A percentile compares a stretch with the other conserved stretches of the same genome.
Conservation (phyloP, 2,888 invertebrate genomes). For the Eristalis tenax region DNA sequence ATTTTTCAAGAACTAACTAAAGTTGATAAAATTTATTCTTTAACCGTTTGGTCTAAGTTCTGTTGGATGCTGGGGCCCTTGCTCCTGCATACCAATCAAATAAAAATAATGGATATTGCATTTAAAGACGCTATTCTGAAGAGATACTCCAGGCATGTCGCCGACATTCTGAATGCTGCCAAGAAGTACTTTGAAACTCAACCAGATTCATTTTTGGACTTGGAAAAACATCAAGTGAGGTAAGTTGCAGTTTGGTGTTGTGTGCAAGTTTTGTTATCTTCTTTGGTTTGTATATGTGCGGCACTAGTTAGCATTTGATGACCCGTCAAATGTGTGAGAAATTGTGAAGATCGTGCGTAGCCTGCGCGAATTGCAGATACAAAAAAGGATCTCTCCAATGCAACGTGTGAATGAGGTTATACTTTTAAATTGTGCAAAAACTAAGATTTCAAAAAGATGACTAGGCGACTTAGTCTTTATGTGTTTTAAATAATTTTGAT, state of each 20-base stretch:
- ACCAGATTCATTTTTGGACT: slow-evolving; percentile 64
- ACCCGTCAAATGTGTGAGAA: no score
- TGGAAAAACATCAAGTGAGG: slow-evolving; percentile 74
- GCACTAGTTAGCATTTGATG: no score
- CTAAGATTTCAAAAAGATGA: no score
- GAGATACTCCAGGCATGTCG: slow-evolving; percentile 75
- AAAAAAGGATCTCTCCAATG: no score
- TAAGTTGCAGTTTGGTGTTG: slow-evolving; percentile 41
- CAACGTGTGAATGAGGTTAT: no score
- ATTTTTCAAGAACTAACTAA: slow-evolving; percentile 78
- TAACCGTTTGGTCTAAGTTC: slow-evolving; percentile 80
- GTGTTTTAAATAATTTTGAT: no score
- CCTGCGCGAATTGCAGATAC: no score
- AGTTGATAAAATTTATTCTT: slow-evolving; percentile 78
- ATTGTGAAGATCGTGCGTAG: no score
- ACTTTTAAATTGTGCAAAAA: no score
- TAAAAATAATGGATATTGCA: slow-evolving; percentile 79
- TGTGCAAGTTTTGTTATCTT: not conserved
- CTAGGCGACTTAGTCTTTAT: no score
- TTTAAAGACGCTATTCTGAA: slow-evolving; percentile 77
- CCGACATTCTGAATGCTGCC: slow-evolving; percentile 62
- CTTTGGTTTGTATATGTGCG: no score
- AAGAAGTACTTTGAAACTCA: slow-evolving; percentile 73
- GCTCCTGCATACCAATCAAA: slow-evolving; percentile 78
- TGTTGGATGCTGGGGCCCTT: slow-evolving; percentile 81